phyloP scores from a whole-genome alignment of 2,113 vertebrate genomes.

The Strigops habroptila region DNA sequence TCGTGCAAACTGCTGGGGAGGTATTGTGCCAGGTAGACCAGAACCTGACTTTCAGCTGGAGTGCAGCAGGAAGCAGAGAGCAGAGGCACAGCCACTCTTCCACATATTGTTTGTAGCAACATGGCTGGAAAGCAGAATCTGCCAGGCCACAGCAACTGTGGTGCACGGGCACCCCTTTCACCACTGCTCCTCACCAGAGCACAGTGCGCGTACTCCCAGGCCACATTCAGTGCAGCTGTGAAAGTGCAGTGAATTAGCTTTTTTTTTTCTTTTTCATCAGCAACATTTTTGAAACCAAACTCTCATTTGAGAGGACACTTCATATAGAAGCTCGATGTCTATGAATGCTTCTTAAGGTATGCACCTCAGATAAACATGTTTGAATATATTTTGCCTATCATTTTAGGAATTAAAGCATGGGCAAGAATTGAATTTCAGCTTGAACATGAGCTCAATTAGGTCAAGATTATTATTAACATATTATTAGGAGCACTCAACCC shows the following conservation, averaged over 20 bases:
- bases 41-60: background rate
- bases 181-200: background rate
- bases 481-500: background rate
- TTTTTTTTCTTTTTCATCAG: background rate
- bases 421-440: background rate
- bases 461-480: background rate
- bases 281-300: background rate
- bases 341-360: background rate
- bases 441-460: background rate
- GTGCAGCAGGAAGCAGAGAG: background rate
- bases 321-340: background rate
- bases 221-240: background rate
- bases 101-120: fast-evolving
- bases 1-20: background rate
- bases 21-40: background rate
- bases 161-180: background rate
- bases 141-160: background rate
- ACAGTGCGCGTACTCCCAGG: background rate
- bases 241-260: background rate
- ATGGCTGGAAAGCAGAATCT: background rate
- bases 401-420: background rate
- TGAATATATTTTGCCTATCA: background rate
- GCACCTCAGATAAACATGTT: background rate
- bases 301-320: background rate
- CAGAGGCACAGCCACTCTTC: background rate